phyloP scores from a whole-genome alignment of 2,888 invertebrate species.

The Catocala nupta region DNA sequence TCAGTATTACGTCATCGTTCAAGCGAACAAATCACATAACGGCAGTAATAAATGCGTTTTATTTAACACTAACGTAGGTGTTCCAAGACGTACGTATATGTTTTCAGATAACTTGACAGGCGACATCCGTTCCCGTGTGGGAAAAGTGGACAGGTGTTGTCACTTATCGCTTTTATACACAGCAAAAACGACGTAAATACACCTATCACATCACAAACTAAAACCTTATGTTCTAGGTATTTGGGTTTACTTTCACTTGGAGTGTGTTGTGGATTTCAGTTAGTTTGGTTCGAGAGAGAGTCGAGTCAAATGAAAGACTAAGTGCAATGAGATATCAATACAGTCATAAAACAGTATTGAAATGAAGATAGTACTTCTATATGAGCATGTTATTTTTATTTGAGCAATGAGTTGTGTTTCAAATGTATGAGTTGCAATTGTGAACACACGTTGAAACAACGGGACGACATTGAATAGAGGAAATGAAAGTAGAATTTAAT shows the following conservation, averaged over 20 bases:
- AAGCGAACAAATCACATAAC: constrained; percentile 44
- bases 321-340: constrained; percentile 72
- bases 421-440: constrained; percentile 6
- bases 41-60: constrained; percentile 44
- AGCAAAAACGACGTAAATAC: constrained; percentile 63
- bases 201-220: constrained; percentile 20
- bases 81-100: constrained; percentile 63
- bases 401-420: constrained; percentile 16
- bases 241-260: constrained; percentile 12
- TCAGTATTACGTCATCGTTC: constrained; percentile 11
- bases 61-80: constrained; percentile 62
- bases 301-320: constrained; percentile 70
- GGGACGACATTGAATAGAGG: neutral
- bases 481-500: neutral
- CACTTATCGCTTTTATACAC: constrained; percentile 71
- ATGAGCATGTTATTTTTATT: constrained; percentile 42
- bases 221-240: no score
- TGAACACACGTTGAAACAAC: no score
- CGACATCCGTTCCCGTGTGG: constrained; percentile 81
- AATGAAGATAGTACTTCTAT: constrained; percentile 52
- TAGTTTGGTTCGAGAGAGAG: constrained; percentile 17
- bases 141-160: constrained; percentile 84
- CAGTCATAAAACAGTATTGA: constrained; percentile 71
- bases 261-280: constrained; percentile 29
- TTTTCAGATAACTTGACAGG: constrained; percentile 78